Conservation (phyloP, 2,797 vertebrate genomes). For the Alcedo atthis region DNA sequence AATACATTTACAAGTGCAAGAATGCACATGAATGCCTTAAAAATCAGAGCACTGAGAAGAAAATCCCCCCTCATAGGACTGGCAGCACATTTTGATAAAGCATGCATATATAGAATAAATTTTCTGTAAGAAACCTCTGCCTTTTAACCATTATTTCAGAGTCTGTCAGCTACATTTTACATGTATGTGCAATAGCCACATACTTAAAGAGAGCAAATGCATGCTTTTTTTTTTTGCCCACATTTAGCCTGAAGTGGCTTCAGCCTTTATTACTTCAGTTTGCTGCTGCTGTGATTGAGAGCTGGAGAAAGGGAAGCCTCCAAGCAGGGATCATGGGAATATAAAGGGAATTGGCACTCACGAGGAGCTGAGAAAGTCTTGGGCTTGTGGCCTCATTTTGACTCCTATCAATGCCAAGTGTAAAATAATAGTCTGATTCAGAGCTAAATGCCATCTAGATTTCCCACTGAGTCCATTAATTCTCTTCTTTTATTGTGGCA, state of each 20-base stretch:
- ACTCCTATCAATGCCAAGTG: conserved; percentile 57
- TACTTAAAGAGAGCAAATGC: conserved; percentile 31
- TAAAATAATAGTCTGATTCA: conserved; percentile 64
- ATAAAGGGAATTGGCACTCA: conserved; percentile 6
- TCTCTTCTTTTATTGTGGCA: conserved; percentile 35
- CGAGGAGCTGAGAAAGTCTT: conserved; percentile 14
- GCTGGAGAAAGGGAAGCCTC: background rate
- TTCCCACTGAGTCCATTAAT: conserved; percentile 48
- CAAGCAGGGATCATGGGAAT: conserved; percentile 8
- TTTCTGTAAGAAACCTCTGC: background rate
- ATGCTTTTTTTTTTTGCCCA: background rate
- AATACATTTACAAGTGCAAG: background rate
- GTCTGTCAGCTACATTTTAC: background rate
- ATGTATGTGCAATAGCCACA: background rate
- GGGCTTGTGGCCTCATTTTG: conserved; percentile 44
- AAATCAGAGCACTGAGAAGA: background rate
- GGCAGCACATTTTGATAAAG: background rate
- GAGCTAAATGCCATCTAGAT: conserved; percentile 64
- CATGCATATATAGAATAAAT: background rate
- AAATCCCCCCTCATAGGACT: background rate
- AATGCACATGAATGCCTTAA: background rate
- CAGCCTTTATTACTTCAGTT: conserved; percentile 3
- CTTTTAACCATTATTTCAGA: background rate
- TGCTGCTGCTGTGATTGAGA: conserved; percentile 17
- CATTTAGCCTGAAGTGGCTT: conserved; percentile 14